A percentile compares a stretch with the other conserved stretches of the same genome.
These are phyloP conservation scores for Patella ulyssiponensis DNA, from an alignment of 2,888 invertebrate genomes.

Conservation along the genomic window DNA sequence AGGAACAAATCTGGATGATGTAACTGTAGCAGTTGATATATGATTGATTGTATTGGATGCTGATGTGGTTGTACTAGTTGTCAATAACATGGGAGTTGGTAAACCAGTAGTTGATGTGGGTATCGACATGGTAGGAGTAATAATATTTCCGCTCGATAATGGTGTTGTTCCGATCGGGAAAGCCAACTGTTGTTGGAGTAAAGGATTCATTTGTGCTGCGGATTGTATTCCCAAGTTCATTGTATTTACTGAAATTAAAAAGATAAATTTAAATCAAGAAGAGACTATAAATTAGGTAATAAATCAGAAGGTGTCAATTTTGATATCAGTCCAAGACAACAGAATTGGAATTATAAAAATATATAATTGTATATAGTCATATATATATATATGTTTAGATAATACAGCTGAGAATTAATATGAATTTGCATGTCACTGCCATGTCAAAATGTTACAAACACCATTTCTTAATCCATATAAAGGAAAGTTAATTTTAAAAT, in stretches of 20 bases:
- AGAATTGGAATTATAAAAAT: too few relatives aligned
- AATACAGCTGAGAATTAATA: too few relatives aligned
- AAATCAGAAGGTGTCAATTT: too few relatives aligned
- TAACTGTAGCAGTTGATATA: background rate
- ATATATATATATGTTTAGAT: too few relatives aligned
- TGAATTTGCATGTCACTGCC: too few relatives aligned
- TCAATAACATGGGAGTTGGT: background rate
- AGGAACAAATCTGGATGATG: background rate
- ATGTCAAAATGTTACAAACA: too few relatives aligned
- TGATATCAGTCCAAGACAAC: too few relatives aligned
- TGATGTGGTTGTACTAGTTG: slow-evolving; percentile 15
- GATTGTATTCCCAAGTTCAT: background rate
- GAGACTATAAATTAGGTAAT: too few relatives aligned
- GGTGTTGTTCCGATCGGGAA: background rate
- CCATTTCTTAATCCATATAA: too few relatives aligned
- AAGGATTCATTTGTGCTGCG: slow-evolving; percentile 4
- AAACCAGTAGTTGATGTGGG: background rate
- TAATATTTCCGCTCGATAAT: background rate
- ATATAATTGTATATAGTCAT: too few relatives aligned
- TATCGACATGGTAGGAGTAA: background rate
- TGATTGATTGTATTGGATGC: background rate
- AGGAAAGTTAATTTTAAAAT: too few relatives aligned
- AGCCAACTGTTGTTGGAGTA: slow-evolving; percentile 13
- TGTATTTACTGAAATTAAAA: background rate
- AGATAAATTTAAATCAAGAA: background rate